These are phyloP conservation scores for Sarcophaga bullata DNA, from an alignment of 1,140 invertebrate species.

Conservation along the genomic window DNA sequence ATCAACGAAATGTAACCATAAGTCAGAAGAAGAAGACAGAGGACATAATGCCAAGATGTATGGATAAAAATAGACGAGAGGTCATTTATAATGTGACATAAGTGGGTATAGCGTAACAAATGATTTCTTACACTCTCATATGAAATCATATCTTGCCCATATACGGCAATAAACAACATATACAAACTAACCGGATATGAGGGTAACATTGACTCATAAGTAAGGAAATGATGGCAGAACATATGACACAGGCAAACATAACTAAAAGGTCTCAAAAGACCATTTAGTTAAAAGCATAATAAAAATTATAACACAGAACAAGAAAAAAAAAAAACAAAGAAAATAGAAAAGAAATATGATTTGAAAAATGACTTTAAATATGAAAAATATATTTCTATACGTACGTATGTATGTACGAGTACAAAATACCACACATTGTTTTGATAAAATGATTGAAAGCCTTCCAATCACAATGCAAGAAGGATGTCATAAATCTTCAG, in stretches of 20 bases:
- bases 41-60: conserved; percentile 9
- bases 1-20: neutral
- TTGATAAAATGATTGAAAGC: conserved; percentile 21
- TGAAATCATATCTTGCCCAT: too few relatives aligned
- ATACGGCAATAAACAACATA: neutral
- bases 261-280: conserved; percentile 3
- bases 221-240: neutral
- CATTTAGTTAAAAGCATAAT: neutral
- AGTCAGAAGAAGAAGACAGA: neutral
- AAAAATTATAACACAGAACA: neutral
- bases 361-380: conserved; percentile 31
- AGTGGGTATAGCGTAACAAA: conserved; percentile 25
- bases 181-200: neutral
- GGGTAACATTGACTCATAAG: neutral
- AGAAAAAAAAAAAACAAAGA: too few relatives aligned
- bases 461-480: conserved; percentile 20
- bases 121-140: neutral
- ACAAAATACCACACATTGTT: neutral
- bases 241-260: neutral
- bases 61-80: conserved; percentile 30
- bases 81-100: conserved; percentile 35
- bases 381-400: conserved; percentile 20
- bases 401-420: neutral
- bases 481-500: conserved; percentile 33
- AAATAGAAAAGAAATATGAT: too few relatives aligned